A percentile compares a stretch with the other conserved stretches of the same genome.
Evolutionary conservation across 1,140 invertebrate species (phyloP).

Genomic region (Drosophila ananassae): DNA sequence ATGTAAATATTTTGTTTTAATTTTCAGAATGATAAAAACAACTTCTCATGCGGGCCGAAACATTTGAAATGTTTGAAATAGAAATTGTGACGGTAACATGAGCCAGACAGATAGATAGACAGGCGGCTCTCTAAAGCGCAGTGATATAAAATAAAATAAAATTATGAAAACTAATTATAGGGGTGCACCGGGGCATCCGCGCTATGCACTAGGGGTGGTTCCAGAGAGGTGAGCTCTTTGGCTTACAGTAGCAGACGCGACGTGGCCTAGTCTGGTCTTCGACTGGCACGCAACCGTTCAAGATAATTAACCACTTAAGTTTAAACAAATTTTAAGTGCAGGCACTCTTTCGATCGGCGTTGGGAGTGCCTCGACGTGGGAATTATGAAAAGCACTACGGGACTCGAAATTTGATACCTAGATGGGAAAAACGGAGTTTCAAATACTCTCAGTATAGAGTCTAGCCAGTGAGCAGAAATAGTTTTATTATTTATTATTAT

Average conservation of each 20-base stretch:
- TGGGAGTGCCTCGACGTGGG: slow-evolving; percentile 60
- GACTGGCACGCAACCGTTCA: slow-evolving; percentile 69
- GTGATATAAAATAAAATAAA: slow-evolving; percentile 75
- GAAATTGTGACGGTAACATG: slow-evolving; percentile 53
- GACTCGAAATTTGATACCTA: slow-evolving; percentile 18
- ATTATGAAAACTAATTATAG: slow-evolving; percentile 80
- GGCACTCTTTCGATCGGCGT: background rate
- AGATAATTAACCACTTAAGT: slow-evolving; percentile 81
- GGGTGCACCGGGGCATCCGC: slow-evolving; percentile 40
- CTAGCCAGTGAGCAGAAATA: background rate
- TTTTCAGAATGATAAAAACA: slow-evolving; percentile 63
- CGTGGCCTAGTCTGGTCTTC: slow-evolving; percentile 24
- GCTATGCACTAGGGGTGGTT: slow-evolving; percentile 7
- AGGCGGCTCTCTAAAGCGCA: slow-evolving; percentile 62
- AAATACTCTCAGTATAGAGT: slow-evolving; percentile 33
- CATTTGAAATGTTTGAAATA: slow-evolving; percentile 39
- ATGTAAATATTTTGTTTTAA: slow-evolving; percentile 81
- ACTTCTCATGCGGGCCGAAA: slow-evolving; percentile 58
- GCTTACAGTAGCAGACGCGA: slow-evolving; percentile 41
- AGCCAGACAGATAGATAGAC: slow-evolving; percentile 50
- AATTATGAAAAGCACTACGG: slow-evolving; percentile 57
- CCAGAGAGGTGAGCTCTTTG: slow-evolving; percentile 27
- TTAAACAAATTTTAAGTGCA: slow-evolving; percentile 80
- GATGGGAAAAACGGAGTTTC: slow-evolving; percentile 19
- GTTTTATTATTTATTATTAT: background rate